Conservation (phyloP, 2,797 vertebrate species). For the Heliangelus exortis region DNA sequence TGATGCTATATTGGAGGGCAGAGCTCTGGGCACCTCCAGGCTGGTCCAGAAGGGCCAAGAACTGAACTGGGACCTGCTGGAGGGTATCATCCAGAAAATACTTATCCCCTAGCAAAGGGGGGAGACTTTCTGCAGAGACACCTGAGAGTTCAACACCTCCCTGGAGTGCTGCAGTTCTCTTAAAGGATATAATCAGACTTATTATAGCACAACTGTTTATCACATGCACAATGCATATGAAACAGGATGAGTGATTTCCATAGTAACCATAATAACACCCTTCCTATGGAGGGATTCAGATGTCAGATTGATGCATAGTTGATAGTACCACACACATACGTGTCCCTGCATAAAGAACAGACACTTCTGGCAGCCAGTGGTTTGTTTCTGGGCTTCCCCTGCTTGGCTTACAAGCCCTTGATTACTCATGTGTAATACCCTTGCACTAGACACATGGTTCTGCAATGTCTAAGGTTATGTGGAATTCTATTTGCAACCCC, state of each 20-base stretch:
- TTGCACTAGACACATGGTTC: constrained; percentile 1
- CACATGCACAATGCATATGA: fast-evolving
- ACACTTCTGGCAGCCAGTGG: not conserved
- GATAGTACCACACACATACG: fast-evolving
- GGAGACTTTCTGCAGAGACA: not conserved
- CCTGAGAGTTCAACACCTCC: not conserved
- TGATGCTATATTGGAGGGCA: not conserved
- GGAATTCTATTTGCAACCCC: constrained; percentile 47
- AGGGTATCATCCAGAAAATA: not conserved
- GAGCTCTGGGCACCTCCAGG: not conserved
- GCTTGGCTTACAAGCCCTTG: constrained; percentile 2
- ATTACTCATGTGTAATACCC: not conserved
- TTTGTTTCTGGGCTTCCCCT: not conserved
- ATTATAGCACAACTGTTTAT: not conserved
- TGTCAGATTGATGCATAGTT: not conserved
- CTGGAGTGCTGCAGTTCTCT: not conserved
- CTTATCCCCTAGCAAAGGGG: not conserved
- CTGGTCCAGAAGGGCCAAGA: not conserved
- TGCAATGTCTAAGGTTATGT: constrained; percentile 40
- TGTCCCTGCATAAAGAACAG: not conserved
- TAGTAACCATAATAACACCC: not conserved
- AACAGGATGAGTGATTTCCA: not conserved
- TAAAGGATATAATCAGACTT: not conserved
- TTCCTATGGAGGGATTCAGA: not conserved
- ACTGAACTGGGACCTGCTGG: not conserved